These are phyloP conservation scores for Calonectris borealis DNA, from an alignment of 2,113 vertebrate species.

Conservation along the genomic window DNA sequence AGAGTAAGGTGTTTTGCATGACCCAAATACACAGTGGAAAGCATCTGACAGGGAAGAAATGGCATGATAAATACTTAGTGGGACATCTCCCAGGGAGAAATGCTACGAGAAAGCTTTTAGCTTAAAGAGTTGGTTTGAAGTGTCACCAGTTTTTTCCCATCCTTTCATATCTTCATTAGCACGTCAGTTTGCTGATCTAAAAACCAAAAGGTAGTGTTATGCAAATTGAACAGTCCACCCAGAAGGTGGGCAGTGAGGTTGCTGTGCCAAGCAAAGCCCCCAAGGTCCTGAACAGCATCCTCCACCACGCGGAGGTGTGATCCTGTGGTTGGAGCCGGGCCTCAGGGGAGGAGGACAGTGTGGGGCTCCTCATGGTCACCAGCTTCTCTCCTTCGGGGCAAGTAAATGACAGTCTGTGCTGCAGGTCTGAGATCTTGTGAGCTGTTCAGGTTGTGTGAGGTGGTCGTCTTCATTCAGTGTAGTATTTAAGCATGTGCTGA, in stretches of 20 bases:
- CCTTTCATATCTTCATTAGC: background rate
- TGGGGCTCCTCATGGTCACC: background rate
- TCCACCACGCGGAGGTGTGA: rapidly evolving
- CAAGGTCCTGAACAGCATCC: background rate
- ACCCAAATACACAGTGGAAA: background rate
- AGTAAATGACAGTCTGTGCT: background rate
- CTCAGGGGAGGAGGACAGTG: background rate
- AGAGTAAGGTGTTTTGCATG: background rate
- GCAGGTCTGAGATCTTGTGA: background rate
- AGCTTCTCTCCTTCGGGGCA: background rate
- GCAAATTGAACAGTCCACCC: background rate
- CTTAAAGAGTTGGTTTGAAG: background rate
- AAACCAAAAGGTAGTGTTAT: background rate
- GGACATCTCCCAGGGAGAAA: background rate
- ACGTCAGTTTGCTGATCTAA: background rate
- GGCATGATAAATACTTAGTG: background rate
- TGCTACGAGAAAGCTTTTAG: background rate
- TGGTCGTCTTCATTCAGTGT: background rate
- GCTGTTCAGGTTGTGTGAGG: background rate
- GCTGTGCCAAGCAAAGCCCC: background rate
- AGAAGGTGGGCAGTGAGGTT: background rate
- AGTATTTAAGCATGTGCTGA: background rate
- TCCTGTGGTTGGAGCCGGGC: background rate
- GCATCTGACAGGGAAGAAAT: background rate
- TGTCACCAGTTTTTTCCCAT: background rate